Evolutionary conservation across 2,888 invertebrate genomes (phyloP).

Genomic region (Serrognathus titanus): DNA sequence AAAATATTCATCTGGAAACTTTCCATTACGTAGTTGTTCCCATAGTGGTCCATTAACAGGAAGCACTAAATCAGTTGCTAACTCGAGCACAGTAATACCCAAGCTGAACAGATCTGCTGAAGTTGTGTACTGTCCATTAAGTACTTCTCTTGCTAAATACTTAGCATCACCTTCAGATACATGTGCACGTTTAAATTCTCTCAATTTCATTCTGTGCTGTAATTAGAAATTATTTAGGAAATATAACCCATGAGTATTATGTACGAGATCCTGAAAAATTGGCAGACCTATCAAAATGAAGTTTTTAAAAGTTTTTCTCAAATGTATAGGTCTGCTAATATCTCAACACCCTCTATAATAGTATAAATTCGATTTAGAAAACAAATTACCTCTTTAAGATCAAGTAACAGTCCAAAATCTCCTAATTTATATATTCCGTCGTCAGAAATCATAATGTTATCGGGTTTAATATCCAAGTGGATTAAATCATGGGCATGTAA

Average conservation of each 20-base stretch:
- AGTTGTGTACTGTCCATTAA: constrained; percentile 62
- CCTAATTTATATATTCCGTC: constrained; percentile 67
- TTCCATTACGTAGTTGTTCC: constrained; percentile 61
- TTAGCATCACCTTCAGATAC: constrained; percentile 72
- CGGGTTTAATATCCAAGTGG: constrained; percentile 76
- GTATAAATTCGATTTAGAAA: background rate
- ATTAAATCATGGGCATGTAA: constrained; percentile 65
- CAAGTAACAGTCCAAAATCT: constrained; percentile 71
- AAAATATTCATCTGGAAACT: constrained; percentile 34
- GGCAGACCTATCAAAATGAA: too few species aligned
- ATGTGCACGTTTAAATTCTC: constrained; percentile 5
- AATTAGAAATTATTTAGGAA: constrained; percentile 1
- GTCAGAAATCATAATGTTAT: constrained; percentile 67
- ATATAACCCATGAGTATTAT: background rate
- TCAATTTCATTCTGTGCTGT: background rate
- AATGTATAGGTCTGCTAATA: too few species aligned
- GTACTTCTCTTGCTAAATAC: constrained; percentile 70
- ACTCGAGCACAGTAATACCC: constrained; percentile 68
- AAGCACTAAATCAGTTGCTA: constrained; percentile 67
- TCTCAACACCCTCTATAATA: background rate
- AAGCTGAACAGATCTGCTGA: constrained; percentile 74
- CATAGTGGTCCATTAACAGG: constrained; percentile 67
- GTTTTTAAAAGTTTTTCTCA: too few species aligned
- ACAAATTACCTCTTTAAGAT: constrained; percentile 53
- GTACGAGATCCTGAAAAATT: too few species aligned